Percentiles rank a stretch among this genome's conserved stretches.
These are phyloP conservation scores for Drosophila pseudoobscura DNA, from an alignment of 1,140 invertebrate species.

Conservation along the genomic window DNA sequence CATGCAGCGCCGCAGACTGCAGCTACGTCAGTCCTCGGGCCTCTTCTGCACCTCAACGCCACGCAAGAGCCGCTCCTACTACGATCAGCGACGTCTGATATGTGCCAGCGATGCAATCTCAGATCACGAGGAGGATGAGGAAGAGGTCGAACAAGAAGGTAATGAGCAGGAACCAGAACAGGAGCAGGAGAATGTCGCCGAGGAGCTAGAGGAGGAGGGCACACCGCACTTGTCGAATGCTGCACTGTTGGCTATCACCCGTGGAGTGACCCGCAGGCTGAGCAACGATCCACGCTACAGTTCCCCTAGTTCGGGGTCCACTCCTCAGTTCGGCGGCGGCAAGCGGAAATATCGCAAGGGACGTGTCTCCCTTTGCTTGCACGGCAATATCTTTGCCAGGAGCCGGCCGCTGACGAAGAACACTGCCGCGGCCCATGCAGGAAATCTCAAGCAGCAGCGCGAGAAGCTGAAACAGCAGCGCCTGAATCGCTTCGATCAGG, in stretches of 20 bases:
- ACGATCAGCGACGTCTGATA: conserved; percentile 55
- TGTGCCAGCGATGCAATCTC: conserved; percentile 6
- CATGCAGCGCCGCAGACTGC: conserved; percentile 43
- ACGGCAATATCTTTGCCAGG: conserved; percentile 47
- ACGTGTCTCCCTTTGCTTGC: conserved; percentile 28
- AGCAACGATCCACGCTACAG: neutral
- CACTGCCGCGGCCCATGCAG: neutral
- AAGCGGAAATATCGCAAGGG: conserved; percentile 3
- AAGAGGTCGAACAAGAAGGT: neutral
- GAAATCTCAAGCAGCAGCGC: conserved; percentile 20
- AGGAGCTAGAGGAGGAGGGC: neutral
- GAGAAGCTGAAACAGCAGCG: conserved; percentile 42
- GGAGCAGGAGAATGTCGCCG: too few relatives aligned
- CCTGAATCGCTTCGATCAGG: conserved; percentile 36
- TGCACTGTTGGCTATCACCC: conserved; percentile 17
- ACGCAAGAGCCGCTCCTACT: conserved; percentile 63
- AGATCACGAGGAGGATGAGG: neutral
- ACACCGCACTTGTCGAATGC: conserved; percentile 43
- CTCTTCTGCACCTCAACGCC: conserved; percentile 67
- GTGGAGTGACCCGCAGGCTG: conserved; percentile 3
- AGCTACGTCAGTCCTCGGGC: conserved; percentile 19
- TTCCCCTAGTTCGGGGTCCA: conserved; percentile 16
- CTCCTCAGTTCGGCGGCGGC: neutral
- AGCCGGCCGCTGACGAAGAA: neutral
- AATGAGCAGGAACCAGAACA: neutral